Conservation (phyloP, 2,888 invertebrate genomes). For the Conops quadrifasciatus region DNA sequence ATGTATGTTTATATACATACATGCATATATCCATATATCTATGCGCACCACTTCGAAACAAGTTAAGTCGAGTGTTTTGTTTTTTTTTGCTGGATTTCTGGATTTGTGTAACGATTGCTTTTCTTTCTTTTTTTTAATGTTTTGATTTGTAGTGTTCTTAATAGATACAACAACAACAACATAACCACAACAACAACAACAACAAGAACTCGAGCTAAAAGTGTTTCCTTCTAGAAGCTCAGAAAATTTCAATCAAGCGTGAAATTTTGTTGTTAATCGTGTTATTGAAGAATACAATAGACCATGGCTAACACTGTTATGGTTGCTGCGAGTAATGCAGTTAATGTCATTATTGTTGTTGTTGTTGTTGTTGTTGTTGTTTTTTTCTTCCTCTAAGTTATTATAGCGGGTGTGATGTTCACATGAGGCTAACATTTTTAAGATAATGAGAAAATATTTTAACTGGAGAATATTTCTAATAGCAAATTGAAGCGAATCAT, state of each 20-base stretch:
- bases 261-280: not conserved
- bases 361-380: not conserved
- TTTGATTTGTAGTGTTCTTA: constrained; percentile 21
- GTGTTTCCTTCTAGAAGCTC: constrained; percentile 11
- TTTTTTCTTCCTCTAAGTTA: not conserved
- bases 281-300: not conserved
- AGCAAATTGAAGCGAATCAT: too few species aligned
- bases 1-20: too few species aligned
- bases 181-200: too few species aligned
- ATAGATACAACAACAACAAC: constrained; percentile 2
- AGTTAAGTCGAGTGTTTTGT: too few species aligned
- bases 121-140: not conserved
- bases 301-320: not conserved
- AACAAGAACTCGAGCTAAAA: not conserved
- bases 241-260: constrained; percentile 22
- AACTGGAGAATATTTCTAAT: too few species aligned
- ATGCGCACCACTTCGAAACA: too few species aligned
- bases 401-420: not conserved
- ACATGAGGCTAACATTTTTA: too few species aligned
- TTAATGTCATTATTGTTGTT: constrained; percentile 10
- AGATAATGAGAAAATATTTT: too few species aligned
- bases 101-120: not conserved
- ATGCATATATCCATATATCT: too few species aligned
- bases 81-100: not conserved
- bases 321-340: not conserved